Evolutionary conservation across 1,140 invertebrate species (phyloP).

Genomic region (Lordiphosa stackelbergi): DNA sequence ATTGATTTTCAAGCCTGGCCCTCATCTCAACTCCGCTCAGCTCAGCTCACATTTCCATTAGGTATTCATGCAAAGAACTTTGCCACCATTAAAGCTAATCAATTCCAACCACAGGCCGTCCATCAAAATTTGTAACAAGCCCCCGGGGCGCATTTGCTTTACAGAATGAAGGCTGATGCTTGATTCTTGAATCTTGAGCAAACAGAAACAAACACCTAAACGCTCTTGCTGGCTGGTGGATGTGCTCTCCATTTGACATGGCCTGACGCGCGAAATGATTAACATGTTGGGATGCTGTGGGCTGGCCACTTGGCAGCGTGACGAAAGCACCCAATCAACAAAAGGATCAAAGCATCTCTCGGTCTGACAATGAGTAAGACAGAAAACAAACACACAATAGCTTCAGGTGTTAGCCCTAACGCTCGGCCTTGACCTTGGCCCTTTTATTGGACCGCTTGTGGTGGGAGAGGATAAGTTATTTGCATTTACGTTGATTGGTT

Average conservation of each 20-base stretch:
- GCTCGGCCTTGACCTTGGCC: not conserved
- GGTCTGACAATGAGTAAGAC: not conserved
- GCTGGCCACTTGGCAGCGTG: slow-evolving; percentile 34
- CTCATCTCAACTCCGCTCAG: slow-evolving; percentile 5
- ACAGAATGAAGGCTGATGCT: slow-evolving; percentile 14
- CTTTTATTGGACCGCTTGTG: slow-evolving; percentile 1
- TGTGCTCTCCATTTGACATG: slow-evolving; percentile 45
- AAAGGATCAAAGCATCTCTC: slow-evolving; percentile 26
- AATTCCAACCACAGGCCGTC: slow-evolving; percentile 63
- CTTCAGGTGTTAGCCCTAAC: not conserved
- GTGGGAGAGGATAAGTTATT: not conserved
- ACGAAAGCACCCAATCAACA: slow-evolving; percentile 51
- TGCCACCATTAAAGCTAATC: slow-evolving; percentile 71
- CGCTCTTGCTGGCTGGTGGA: slow-evolving; percentile 9
- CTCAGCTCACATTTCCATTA: slow-evolving; percentile 31
- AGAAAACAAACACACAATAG: too few relatives aligned
- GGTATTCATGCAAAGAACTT: slow-evolving; percentile 52
- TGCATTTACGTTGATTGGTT: slow-evolving; percentile 1
- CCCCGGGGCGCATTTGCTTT: slow-evolving; percentile 52
- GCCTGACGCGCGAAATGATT: slow-evolving; percentile 66
- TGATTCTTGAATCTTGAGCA: slow-evolving; percentile 14
- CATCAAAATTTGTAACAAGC: slow-evolving; percentile 73
- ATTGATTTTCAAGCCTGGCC: slow-evolving; percentile 37
- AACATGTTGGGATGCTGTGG: slow-evolving; percentile 55
- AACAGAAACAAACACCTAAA: slow-evolving; percentile 11